These are phyloP conservation scores for Copidosoma aretas DNA, from an alignment of 2,888 invertebrate genomes.

Conservation along the genomic window DNA sequence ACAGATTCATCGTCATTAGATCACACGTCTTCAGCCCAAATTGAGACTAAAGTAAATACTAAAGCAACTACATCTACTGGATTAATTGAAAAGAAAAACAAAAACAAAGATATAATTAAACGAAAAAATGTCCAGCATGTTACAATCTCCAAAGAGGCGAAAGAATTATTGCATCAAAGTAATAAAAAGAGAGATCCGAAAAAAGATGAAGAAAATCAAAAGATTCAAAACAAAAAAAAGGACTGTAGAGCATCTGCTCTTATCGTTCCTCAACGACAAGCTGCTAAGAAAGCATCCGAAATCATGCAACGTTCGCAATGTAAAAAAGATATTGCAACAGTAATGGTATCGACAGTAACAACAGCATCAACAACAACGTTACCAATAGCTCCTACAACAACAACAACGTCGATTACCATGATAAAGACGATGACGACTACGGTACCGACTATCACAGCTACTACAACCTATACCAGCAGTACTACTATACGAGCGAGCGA, in stretches of 20 bases:
- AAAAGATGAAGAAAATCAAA: too few species aligned
- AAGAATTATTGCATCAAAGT: constrained; percentile 17
- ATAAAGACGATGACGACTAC: constrained; percentile 52
- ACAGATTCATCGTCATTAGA: constrained; percentile 74
- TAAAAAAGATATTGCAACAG: constrained; percentile 47
- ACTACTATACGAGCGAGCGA: constrained; percentile 9
- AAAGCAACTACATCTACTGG: constrained; percentile 55
- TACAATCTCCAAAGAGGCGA: constrained; percentile 63
- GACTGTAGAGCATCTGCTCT: constrained; percentile 76
- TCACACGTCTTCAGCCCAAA: constrained; percentile 69
- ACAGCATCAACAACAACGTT: too few species aligned
- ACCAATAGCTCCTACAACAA: too few species aligned
- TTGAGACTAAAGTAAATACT: constrained; percentile 74
- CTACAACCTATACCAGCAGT: constrained; percentile 24
- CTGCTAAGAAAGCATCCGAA: constrained; percentile 89
- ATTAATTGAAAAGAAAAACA: constrained; percentile 58
- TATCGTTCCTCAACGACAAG: constrained; percentile 88
- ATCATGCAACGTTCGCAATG: constrained; percentile 72
- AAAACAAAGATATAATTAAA: constrained; percentile 61
- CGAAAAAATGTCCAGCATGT: constrained; percentile 61
- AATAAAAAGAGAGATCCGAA: constrained; percentile 59
- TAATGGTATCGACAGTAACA: constrained; percentile 38
- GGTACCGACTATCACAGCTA: background rate
- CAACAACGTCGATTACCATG: too few species aligned
- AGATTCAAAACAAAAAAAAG: constrained; percentile 63